phyloP scores from a whole-genome alignment of 2,797 vertebrate genomes.

The Craterocephalus amniculus region DNA sequence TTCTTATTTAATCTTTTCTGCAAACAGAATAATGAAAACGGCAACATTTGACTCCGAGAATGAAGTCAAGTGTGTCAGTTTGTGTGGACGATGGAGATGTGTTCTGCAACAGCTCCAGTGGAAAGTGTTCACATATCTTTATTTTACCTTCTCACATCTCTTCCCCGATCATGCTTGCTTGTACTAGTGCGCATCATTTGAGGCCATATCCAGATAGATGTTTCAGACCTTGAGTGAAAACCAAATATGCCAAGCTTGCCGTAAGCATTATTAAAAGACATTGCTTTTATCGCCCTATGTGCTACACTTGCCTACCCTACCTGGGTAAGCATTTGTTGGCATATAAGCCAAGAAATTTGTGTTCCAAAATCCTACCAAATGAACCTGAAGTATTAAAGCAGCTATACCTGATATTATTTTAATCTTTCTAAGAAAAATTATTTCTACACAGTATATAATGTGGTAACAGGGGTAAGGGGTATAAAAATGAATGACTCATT shows the following conservation, averaged over 20 bases:
- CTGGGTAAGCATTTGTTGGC: not conserved
- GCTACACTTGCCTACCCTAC: not conserved
- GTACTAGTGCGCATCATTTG: not conserved
- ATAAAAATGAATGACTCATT: no score
- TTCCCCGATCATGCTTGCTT: not conserved
- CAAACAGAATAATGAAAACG: conserved; percentile 11
- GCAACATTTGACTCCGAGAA: not conserved
- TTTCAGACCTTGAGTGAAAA: not conserved
- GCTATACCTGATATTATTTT: no score
- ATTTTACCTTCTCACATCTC: not conserved
- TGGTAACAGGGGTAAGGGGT: no score
- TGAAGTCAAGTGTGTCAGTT: not conserved
- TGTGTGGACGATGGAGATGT: not conserved
- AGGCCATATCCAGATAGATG: not conserved
- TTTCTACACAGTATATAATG: no score
- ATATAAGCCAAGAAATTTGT: not conserved
- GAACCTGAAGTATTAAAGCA: no score
- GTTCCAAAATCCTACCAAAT: not conserved
- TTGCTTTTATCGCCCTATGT: not conserved
- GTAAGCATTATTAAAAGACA: not conserved
- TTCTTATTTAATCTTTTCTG: conserved; percentile 1
- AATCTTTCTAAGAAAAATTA: no score
- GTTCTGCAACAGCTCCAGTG: not conserved
- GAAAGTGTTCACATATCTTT: not conserved
- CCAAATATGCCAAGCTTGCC: not conserved